A percentile compares a stretch with the other conserved stretches of the same genome.
phyloP scores from a whole-genome alignment of 2,797 vertebrate species.

The Spinus olivaceus region DNA sequence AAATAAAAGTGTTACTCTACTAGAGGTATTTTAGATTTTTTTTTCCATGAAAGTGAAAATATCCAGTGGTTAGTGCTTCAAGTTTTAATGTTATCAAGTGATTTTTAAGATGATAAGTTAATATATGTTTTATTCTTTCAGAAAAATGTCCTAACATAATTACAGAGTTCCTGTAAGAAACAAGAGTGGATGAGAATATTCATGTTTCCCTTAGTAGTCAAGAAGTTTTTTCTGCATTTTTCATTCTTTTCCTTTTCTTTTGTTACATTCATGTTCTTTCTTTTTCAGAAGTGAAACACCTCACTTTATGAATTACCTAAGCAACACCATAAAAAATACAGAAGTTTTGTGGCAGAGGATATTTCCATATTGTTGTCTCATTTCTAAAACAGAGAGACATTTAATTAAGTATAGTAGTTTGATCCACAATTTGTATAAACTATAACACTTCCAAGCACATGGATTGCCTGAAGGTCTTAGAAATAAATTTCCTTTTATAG shows the following conservation, averaged over 20 bases:
- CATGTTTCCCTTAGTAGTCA: not conserved
- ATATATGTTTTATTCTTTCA: not conserved
- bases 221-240: not conserved
- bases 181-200: not conserved
- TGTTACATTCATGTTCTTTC: not conserved
- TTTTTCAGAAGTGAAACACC: not conserved
- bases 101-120: not conserved
- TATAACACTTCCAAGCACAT: not conserved
- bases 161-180: not conserved
- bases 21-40: not conserved
- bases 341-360: not conserved
- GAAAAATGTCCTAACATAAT: not conserved
- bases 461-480: not conserved
- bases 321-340: not conserved
- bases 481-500: not conserved
- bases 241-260: not conserved
- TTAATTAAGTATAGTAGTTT: not conserved
- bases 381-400: not conserved
- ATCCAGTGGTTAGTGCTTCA: not conserved
- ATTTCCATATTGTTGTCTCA: not conserved
- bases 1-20: not conserved
- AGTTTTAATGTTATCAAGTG: not conserved
- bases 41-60: not conserved
- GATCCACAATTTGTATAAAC: not conserved
- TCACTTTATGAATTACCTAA: not conserved